Evolutionary conservation across 2,113 vertebrate genomes (phyloP).

Genomic region (Thunnus maccoyii): DNA sequence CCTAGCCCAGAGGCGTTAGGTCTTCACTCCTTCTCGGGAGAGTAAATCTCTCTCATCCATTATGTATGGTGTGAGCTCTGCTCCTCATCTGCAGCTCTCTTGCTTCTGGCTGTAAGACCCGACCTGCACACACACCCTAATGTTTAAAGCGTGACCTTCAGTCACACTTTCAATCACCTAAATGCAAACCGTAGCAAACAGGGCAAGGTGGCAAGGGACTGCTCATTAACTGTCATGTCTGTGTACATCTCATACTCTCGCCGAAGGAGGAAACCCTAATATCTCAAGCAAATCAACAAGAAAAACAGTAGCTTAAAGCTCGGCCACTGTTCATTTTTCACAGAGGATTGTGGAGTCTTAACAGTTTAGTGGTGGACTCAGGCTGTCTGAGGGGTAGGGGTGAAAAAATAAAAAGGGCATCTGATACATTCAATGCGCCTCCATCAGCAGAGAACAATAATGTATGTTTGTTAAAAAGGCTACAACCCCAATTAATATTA

Average conservation of each 20-base stretch:
- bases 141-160: slow-evolving; percentile 43
- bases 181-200: slow-evolving; percentile 20
- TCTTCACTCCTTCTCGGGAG: slow-evolving; percentile 42
- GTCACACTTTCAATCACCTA: slow-evolving; percentile 16
- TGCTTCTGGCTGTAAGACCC: slow-evolving; percentile 32
- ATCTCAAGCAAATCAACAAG: neutral
- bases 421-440: too few species aligned
- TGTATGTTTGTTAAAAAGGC: too few species aligned
- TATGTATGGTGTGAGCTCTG: slow-evolving; percentile 63
- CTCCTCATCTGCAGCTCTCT: slow-evolving; percentile 47
- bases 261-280: neutral
- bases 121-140: slow-evolving; percentile 24
- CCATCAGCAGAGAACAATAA: too few species aligned
- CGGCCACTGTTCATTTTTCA: neutral
- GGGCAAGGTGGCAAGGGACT: neutral
- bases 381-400: too few species aligned
- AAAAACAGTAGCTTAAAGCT: neutral
- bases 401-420: too few species aligned
- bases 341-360: too few species aligned
- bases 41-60: slow-evolving; percentile 67
- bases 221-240: slow-evolving; percentile 3
- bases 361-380: too few species aligned
- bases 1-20: slow-evolving; percentile 37
- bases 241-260: neutral
- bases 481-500: too few species aligned